Evolutionary conservation across 2,888 invertebrate genomes (phyloP).

Genomic region (Labia minor): DNA sequence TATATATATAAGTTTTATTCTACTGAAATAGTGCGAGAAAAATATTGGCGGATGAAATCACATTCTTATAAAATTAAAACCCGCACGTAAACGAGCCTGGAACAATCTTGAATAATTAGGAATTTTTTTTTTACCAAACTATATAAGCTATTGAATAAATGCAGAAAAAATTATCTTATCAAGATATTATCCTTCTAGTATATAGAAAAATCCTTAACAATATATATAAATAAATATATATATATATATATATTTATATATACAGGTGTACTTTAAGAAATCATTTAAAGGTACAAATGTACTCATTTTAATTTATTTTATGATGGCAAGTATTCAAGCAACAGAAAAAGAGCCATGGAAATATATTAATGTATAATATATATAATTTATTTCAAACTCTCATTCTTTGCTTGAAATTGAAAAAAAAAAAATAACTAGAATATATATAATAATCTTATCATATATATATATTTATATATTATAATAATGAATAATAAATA

Average conservation of each 20-base stretch:
- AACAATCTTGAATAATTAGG: background rate
- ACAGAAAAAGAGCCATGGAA: background rate
- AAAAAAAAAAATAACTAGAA: background rate
- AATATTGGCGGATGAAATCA: background rate
- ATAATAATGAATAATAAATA: too few species aligned
- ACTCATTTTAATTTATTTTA: background rate
- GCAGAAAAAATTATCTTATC: background rate
- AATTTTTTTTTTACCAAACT: conserved; percentile 4
- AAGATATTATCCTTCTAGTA: background rate
- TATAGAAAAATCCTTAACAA: background rate
- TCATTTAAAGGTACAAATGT: background rate
- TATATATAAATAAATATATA: too few species aligned
- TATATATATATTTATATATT: too few species aligned
- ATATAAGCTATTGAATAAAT: background rate
- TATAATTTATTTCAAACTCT: background rate
- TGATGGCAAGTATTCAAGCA: background rate
- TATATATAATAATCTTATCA: background rate
- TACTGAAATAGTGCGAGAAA: conserved; percentile 1
- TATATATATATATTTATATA: background rate
- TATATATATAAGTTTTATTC: background rate
- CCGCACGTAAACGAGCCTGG: background rate
- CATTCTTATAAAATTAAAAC: background rate
- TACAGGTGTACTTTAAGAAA: background rate
- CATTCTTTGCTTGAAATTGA: background rate
- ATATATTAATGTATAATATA: background rate